These are phyloP conservation scores for Styela plicata DNA, from an alignment of 23 tunicate species.

Conservation along the genomic window DNA sequence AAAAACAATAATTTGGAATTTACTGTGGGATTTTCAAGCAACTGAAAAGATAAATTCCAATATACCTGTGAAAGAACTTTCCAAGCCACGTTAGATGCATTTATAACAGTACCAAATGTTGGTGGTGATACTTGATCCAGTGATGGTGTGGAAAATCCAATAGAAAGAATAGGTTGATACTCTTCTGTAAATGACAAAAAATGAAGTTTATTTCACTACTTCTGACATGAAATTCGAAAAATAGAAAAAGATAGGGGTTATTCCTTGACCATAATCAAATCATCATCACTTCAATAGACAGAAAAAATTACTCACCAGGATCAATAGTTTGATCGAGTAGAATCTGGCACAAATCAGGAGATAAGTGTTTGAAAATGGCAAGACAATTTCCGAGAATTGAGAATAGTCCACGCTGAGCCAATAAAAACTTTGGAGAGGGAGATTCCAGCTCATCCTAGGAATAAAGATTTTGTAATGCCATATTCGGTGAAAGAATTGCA, in stretches of 20 bases:
- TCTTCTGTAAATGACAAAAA: conserved; percentile 68
- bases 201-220: no score
- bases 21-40: no score
- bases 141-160: conserved; percentile 65
- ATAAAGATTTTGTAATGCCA: no score
- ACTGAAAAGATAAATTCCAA: no score
- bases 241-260: not conserved
- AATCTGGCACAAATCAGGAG: conserved; percentile 67
- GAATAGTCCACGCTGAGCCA: conserved; percentile 41
- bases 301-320: conserved; percentile 55
- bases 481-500: no score
- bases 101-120: conserved; percentile 72
- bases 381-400: conserved; percentile 70
- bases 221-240: no score
- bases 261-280: not conserved
- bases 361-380: conserved; percentile 47
- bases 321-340: conserved; percentile 55
- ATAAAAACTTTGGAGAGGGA: conserved; percentile 31
- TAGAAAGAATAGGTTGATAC: conserved; percentile 50
- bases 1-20: not conserved
- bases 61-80: conserved; percentile 26
- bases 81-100: conserved; percentile 69
- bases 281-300: not conserved
- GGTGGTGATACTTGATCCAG: conserved; percentile 54
- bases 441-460: conserved; percentile 57